Percentiles rank a stretch among this genome's conserved stretches.
Conservation (phyloP, 35 echinoderm and acorn worm species). For the Patiria miniata region DNA sequence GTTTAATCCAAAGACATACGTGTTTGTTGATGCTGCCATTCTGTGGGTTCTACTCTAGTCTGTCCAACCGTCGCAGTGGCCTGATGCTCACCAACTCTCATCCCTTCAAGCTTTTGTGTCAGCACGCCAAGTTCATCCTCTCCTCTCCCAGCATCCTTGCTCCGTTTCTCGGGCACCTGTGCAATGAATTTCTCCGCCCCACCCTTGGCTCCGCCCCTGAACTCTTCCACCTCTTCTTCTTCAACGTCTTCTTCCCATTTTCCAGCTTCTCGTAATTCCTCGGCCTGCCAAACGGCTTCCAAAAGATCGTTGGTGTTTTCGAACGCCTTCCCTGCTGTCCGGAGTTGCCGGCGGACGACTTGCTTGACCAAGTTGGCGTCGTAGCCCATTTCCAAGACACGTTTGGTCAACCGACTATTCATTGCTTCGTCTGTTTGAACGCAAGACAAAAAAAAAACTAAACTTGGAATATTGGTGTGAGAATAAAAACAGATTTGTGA, state of each 20-base stretch:
- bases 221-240: not conserved
- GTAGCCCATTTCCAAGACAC: conserved; percentile 83
- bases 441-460: not conserved
- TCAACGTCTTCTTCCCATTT: no score
- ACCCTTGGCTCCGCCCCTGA: not conserved
- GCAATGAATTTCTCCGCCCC: conserved; percentile 1
- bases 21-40: not conserved
- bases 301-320: conserved; percentile 49
- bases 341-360: conserved; percentile 30
- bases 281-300: conserved; percentile 59
- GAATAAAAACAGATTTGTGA: no score
- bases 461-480: no score
- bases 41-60: not conserved
- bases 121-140: not conserved
- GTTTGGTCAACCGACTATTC: conserved; percentile 30
- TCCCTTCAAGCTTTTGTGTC: not conserved
- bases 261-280: not conserved
- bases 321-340: conserved; percentile 21
- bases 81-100: not conserved
- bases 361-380: conserved; percentile 41
- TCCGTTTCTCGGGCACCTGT: not conserved
- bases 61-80: not conserved
- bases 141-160: no score
- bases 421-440: conserved; percentile 57
- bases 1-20: not conserved